These are phyloP conservation scores for Panagrolaimus sp. DNA, from an alignment of 1,140 invertebrate species.

Conservation along the genomic window DNA sequence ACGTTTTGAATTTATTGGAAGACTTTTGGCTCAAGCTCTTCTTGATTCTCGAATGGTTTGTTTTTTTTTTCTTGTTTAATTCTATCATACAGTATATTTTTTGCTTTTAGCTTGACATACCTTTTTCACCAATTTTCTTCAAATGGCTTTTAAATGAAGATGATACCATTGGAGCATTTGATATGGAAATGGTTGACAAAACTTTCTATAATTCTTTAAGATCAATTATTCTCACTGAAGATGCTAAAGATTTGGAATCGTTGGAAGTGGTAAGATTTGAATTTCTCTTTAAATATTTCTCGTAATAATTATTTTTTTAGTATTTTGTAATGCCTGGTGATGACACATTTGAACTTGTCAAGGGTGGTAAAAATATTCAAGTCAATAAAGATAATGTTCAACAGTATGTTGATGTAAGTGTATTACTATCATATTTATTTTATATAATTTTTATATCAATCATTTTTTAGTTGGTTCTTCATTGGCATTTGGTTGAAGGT, in stretches of 20 bases:
- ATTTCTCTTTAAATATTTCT: no score
- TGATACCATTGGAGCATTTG: conserved; percentile 72
- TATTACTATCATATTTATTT: conserved; percentile 14
- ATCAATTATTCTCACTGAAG: conserved; percentile 66
- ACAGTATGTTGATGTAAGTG: conserved; percentile 77
- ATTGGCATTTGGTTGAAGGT: conserved; percentile 87
- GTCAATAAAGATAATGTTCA: conserved; percentile 89
- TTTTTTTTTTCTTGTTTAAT: no score
- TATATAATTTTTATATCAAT: conserved; percentile 16
- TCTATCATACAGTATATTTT: no score
- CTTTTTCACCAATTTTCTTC: conserved; percentile 86
- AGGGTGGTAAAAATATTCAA: conserved; percentile 79
- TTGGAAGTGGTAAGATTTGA: conserved; percentile 62
- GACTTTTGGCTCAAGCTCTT: conserved; percentile 97
- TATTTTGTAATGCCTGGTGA: conserved; percentile 86
- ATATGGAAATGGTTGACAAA: conserved; percentile 78
- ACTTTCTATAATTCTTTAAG: conserved; percentile 78
- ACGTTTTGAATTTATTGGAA: conserved; percentile 93
- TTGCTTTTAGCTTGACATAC: conserved; percentile 72
- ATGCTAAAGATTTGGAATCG: conserved; percentile 36
- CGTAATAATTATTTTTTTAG: no score
- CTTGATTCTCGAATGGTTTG: conserved; percentile 88
- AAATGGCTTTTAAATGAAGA: conserved; percentile 90
- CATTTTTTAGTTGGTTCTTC: conserved; percentile 68
- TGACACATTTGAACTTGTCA: conserved; percentile 81